Evolutionary conservation across 1,140 invertebrate genomes (phyloP).

Genomic region (Parapsyche elsis): DNA sequence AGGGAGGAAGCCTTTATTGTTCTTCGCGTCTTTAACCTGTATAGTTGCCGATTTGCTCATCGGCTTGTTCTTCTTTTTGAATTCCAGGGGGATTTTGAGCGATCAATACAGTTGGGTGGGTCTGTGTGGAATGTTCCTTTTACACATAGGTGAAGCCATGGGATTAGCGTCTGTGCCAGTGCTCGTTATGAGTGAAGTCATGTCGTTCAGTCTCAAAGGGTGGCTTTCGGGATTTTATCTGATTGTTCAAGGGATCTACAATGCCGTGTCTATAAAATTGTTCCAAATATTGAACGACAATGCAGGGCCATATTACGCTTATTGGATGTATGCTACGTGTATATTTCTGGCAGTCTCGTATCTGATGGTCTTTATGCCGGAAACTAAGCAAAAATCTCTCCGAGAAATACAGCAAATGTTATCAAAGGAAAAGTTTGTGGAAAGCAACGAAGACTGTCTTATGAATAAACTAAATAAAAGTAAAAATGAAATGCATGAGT

Average conservation of each 20-base stretch:
- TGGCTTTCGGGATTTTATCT: constrained; percentile 54
- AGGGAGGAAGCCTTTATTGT: constrained; percentile 48
- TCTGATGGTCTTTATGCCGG: constrained; percentile 50
- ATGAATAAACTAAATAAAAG: background rate
- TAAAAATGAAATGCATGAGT: background rate
- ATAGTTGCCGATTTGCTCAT: constrained; percentile 46
- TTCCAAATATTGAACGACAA: constrained; percentile 50
- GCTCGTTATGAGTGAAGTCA: constrained; percentile 53
- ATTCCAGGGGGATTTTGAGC: constrained; percentile 25
- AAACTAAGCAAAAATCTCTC: constrained; percentile 51
- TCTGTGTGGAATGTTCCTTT: constrained; percentile 45
- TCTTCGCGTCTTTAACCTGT: constrained; percentile 41
- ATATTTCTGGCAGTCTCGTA: constrained; percentile 43
- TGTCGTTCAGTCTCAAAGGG: constrained; percentile 51
- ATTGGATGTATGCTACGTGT: constrained; percentile 51
- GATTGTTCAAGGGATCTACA: constrained; percentile 51
- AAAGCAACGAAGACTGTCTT: constrained; percentile 2
- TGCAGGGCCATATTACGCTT: constrained; percentile 41
- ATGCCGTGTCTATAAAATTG: constrained; percentile 48
- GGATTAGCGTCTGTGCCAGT: constrained; percentile 47
- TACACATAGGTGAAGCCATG: constrained; percentile 53
- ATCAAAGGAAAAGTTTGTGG: constrained; percentile 33
- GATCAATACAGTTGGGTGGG: constrained; percentile 48
- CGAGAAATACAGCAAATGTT: constrained; percentile 52
- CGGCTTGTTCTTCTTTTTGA: constrained; percentile 48